phyloP scores from a whole-genome alignment of 23 tunicate species.

The Ascidia mentula region DNA sequence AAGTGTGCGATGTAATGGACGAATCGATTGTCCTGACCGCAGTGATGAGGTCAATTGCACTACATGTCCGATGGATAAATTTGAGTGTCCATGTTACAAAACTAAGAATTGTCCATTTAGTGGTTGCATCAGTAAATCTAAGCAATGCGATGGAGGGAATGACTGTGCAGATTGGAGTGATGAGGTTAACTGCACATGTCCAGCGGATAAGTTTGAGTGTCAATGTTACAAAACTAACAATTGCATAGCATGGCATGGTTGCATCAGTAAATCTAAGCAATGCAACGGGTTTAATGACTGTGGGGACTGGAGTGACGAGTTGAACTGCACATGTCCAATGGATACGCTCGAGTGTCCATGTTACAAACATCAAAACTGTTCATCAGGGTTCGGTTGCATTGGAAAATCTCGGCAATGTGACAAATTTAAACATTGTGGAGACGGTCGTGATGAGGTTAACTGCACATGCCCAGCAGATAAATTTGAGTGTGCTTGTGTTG shows the following conservation, averaged over 20 bases:
- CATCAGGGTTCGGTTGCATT: background rate
- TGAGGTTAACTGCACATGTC: background rate
- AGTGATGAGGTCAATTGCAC: too few relatives aligned
- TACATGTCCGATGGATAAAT: too few relatives aligned
- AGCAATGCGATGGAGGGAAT: background rate
- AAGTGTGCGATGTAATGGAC: too few relatives aligned
- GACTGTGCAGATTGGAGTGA: conserved; percentile 8
- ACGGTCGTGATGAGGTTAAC: background rate
- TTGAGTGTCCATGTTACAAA: too few relatives aligned
- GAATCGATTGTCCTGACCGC: too few relatives aligned
- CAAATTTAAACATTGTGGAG: background rate
- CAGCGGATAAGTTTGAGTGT: background rate
- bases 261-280: background rate
- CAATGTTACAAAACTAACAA: background rate
- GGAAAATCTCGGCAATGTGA: background rate
- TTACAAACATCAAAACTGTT: background rate
- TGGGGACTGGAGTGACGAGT: background rate
- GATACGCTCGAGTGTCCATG: background rate
- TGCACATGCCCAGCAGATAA: conserved; percentile 2
- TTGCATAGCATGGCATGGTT: background rate
- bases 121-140: background rate
- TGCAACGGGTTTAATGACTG: background rate
- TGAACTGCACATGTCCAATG: background rate
- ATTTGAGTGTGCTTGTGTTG: conserved; percentile 1
- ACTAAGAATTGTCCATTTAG: too few relatives aligned